phyloP scores from a whole-genome alignment of 2,888 invertebrate genomes.

The Azorinus chamasolen region DNA sequence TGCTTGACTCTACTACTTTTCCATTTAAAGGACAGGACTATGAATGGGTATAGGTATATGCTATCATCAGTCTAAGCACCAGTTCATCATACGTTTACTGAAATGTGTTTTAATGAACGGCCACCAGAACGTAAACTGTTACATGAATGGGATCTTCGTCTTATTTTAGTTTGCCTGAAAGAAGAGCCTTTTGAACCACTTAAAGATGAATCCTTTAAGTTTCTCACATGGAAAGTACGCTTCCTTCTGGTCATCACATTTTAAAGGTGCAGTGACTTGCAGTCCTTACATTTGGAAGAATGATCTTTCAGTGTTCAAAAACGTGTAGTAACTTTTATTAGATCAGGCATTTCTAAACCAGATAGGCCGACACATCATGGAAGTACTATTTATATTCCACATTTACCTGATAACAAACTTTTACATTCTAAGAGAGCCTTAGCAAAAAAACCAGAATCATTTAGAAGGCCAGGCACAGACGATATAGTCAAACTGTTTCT shows the following conservation, averaged over 20 bases:
- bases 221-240: slow-evolving; percentile 13
- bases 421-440: slow-evolving; percentile 25
- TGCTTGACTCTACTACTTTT: too few relatives aligned
- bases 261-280: slow-evolving; percentile 20
- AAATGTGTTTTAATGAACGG: slow-evolving; percentile 28
- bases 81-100: slow-evolving; percentile 17
- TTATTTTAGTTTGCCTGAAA: slow-evolving; percentile 6
- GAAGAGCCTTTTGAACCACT: slow-evolving; percentile 24
- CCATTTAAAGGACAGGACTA: slow-evolving; percentile 36
- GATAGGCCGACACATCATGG: slow-evolving; percentile 19
- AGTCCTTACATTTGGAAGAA: slow-evolving; percentile 17
- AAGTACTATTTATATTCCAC: slow-evolving; percentile 19
- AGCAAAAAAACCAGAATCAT: slow-evolving; percentile 17
- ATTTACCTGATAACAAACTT: slow-evolving; percentile 14
- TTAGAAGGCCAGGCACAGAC: slow-evolving; percentile 4
- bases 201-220: slow-evolving; percentile 20
- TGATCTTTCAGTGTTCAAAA: slow-evolving; percentile 14
- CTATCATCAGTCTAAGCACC: slow-evolving; percentile 17
- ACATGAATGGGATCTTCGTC: slow-evolving; percentile 37
- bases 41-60: slow-evolving; percentile 33
- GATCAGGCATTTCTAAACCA: slow-evolving; percentile 11
- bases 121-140: slow-evolving; percentile 13
- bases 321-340: background rate
- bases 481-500: slow-evolving; percentile 21
- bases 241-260: slow-evolving; percentile 25